Conservation (phyloP, 2,888 invertebrate genomes). For the Sminthurinus aureus region DNA sequence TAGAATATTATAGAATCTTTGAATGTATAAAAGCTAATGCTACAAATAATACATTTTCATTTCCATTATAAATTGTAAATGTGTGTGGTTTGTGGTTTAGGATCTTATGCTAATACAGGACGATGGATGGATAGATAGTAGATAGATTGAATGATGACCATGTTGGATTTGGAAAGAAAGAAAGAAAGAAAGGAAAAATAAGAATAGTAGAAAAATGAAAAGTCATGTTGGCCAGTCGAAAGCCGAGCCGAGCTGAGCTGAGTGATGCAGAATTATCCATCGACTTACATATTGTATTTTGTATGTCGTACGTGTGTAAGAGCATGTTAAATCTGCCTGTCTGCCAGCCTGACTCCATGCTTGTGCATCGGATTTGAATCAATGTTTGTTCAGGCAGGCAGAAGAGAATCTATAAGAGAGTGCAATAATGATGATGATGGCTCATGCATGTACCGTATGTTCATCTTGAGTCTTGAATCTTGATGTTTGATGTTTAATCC, state of each 20-base stretch:
- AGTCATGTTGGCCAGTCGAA: conserved; percentile 29
- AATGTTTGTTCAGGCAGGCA: conserved; percentile 23
- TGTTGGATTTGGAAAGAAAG: background rate
- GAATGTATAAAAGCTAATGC: no score
- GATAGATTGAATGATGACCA: conserved; percentile 8
- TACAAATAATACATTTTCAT: no score
- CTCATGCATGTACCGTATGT: background rate
- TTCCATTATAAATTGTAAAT: background rate
- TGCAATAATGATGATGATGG: background rate
- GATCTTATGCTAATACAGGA: no score
- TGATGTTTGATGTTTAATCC: background rate
- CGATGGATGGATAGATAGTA: background rate
- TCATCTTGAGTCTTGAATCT: no score
- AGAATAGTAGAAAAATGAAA: conserved; percentile 29
- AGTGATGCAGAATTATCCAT: background rate
- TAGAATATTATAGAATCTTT: no score
- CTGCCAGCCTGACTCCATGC: background rate
- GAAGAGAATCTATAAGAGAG: conserved; percentile 3
- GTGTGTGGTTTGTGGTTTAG: no score
- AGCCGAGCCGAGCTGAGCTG: conserved; percentile 13
- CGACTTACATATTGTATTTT: background rate
- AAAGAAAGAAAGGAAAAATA: background rate
- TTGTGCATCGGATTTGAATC: background rate
- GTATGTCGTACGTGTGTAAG: background rate
- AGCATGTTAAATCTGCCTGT: background rate